Base-by-base conservation (phyloP, 1,140 invertebrate genomes). In the Lepeophtheirus salmonis region DNA sequence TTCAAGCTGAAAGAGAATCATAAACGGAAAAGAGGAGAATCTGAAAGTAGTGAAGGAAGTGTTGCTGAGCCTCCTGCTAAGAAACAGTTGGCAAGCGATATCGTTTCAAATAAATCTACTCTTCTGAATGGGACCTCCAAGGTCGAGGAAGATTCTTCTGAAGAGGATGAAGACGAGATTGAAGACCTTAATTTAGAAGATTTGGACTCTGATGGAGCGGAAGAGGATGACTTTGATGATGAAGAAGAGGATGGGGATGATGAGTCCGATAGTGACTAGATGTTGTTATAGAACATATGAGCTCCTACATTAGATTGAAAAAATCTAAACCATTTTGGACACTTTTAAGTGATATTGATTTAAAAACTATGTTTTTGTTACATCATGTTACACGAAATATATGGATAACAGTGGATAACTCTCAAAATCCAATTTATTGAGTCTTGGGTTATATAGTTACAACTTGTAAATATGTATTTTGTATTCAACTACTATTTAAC, bases 131-230 rank as follows among this genome's bases (percentile, higher is more conserved):
- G 16, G 56, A 51, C 63, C 50, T 1, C 51, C 59, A 52, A 50
- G 51, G 24, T 60, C 25, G 55, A 68, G 64, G 62, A 65, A 68
- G 63, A 41, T 60, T 66, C 51, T 67, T 68, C 24, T 65, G 66
- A 63, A 61, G 67, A 62, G 65, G 66, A 68, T 50, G 64, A 64
- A 48, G 66, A 67, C 48, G 67, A 69, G 26, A 60, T 64, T 48
- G 67, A 67, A 12, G 67, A 67, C 21, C 65, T 65, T 50, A 61
- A 64, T 53, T 64, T 68, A 16, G 62, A 64, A 12, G 62, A 56
- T 54, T 63, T 59, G 14, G 66, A 62, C 30, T 17, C 20, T 26
- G 62, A 63, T 2, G 62, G 64, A 25, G 62, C 63, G 21, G 62
- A 65, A 25, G 62, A 64, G 21, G 55, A 57, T 13, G 23, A 25